Evolutionary conservation across 2,113 vertebrate genomes (phyloP), one percentile per base, ranked within the genome.

Genomic region (Hyperopisus bebe): DNA sequence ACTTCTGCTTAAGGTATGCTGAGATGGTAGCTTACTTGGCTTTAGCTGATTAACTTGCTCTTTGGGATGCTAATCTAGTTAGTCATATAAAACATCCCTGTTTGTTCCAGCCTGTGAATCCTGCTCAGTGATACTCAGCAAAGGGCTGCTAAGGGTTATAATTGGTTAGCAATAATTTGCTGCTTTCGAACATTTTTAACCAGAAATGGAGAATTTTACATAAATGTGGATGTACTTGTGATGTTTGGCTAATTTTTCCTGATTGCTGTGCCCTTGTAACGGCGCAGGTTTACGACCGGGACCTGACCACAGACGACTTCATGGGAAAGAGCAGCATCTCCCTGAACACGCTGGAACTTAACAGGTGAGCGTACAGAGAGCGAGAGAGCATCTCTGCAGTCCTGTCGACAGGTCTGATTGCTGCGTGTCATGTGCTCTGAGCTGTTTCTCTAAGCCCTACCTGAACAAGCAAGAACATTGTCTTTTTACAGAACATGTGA

Each of bases 251-350:
- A 66, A 66, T 66, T 70, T 13, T 70, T 31, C 62, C 9, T 11
- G 74, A 80, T 19, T 42, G 35, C 39, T 19, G 31, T 80, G 35
- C 15, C 31, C 50, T 35, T 87, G 50, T 4, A 87, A 15, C 0
- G 86, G 31, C 84, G 1, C 89, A 99, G 98, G 98, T 99, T 1
- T 99, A 99, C 0, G 98, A 99, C 92, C 96, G 97, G 48, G 98
- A 99, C 90, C 95, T 99, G 92, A 98, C 98, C 0, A 96, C 95
- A 0, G 99, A 99, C 88, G 98, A 99, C 94, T 99, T 99, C 93
- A 99, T 99, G 98, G 98, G 98, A 6, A 97, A 98, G 0, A 94
- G 97, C 2, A 94, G 92, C 70, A 90, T 99, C 83, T 35, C 80
- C 0, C 95, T 99, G 83, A 92, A 93, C 80, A 95, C 97, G 35